phyloP scores from a whole-genome alignment of 1,140 invertebrate genomes.

The Aphelinus atriplicis region DNA sequence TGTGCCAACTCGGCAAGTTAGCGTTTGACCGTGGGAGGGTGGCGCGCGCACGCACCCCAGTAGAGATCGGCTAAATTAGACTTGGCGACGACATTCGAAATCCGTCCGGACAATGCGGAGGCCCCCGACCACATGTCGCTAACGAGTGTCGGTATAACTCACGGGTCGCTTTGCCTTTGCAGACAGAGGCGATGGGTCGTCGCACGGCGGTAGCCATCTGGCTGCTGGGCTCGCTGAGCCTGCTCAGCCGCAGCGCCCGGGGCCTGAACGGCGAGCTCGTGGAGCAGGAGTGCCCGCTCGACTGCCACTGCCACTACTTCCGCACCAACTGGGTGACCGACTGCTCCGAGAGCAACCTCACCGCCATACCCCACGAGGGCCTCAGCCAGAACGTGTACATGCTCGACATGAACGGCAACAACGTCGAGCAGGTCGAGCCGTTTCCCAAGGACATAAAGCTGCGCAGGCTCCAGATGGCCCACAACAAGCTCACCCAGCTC shows the following conservation, averaged over 20 bases:
- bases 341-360: conserved; percentile 80
- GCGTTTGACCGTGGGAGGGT: too few relatives aligned
- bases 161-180: neutral
- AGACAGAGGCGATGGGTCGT: neutral
- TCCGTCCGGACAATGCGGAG: too few relatives aligned
- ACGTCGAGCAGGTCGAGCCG: conserved; percentile 68
- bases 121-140: too few relatives aligned
- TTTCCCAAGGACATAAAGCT: conserved; percentile 76
- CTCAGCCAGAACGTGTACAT: conserved; percentile 77
- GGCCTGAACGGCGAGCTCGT: conserved; percentile 71
- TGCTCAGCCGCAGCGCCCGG: conserved; percentile 34
- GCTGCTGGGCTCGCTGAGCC: conserved; percentile 44
- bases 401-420: conserved; percentile 77
- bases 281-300: conserved; percentile 76
- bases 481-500: conserved; percentile 72
- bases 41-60: too few relatives aligned
- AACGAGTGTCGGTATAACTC: too few relatives aligned
- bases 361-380: conserved; percentile 73
- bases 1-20: too few relatives aligned
- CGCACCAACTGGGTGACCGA: conserved; percentile 81
- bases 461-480: conserved; percentile 75
- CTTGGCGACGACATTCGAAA: too few relatives aligned
- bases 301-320: conserved; percentile 81
- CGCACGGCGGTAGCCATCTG: neutral
- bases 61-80: too few relatives aligned